Evolutionary conservation across 2,888 invertebrate genomes (phyloP).

Genomic region (Chromoteleia sp.): DNA sequence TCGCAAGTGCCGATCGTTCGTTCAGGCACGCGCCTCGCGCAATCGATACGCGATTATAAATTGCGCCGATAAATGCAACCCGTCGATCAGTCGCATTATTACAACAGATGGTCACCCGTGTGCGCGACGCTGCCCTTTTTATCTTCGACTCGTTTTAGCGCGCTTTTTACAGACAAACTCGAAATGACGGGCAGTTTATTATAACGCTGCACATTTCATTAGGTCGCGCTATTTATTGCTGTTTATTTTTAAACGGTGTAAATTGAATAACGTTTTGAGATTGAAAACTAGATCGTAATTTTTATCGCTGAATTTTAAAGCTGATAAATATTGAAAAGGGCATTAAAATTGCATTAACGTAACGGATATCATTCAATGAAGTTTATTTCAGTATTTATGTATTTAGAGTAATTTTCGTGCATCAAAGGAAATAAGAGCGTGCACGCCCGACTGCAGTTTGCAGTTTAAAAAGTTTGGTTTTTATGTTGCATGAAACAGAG

Average conservation of each 20-base stretch:
- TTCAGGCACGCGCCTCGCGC: constrained; percentile 48
- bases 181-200: constrained; percentile 13
- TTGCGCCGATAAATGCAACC: constrained; percentile 49
- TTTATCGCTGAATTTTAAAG: constrained; percentile 38
- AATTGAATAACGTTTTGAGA: constrained; percentile 33
- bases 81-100: constrained; percentile 56
- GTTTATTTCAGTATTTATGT: constrained; percentile 44
- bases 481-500: too few relatives aligned
- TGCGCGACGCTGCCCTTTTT: constrained; percentile 17
- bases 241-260: constrained; percentile 32
- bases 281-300: constrained; percentile 24
- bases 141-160: constrained; percentile 6
- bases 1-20: constrained; percentile 46
- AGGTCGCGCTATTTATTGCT: constrained; percentile 27
- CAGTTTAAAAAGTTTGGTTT: too few relatives aligned
- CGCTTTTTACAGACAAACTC: constrained; percentile 6
- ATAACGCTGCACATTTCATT: constrained; percentile 9
- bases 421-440: constrained; percentile 5
- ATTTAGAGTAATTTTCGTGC: constrained; percentile 27
- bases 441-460: background rate
- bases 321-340: constrained; percentile 35
- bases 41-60: constrained; percentile 60
- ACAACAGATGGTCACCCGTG: constrained; percentile 53
- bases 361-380: constrained; percentile 29
- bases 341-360: constrained; percentile 53